A percentile compares a stretch with the other conserved stretches of the same genome.
Conservation (phyloP, 2,113 vertebrate species). For the Vulpes ferrilata region DNA sequence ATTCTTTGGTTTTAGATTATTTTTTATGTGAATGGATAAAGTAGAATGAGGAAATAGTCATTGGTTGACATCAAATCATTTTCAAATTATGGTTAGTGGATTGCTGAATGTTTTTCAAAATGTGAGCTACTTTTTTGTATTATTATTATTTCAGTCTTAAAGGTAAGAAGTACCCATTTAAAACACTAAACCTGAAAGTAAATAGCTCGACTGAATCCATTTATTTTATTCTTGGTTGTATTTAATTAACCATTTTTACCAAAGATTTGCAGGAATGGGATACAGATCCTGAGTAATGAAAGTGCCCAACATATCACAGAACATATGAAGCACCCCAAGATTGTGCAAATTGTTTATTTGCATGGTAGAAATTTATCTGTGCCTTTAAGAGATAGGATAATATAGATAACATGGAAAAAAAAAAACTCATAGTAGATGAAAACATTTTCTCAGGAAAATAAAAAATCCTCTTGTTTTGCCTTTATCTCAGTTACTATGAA, state of each 20-base stretch:
- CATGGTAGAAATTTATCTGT: background rate
- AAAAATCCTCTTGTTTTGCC: background rate
- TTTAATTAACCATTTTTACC: background rate
- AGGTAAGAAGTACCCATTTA: background rate
- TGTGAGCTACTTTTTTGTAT: background rate
- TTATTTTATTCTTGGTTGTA: background rate
- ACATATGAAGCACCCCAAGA: background rate
- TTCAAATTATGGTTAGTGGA: background rate
- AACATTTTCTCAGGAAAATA: constrained; percentile 10
- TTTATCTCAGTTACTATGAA: background rate
- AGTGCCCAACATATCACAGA: background rate
- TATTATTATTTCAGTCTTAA: background rate
- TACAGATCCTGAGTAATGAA: background rate
- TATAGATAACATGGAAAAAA: background rate
- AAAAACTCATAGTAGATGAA: background rate
- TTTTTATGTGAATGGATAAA: background rate
- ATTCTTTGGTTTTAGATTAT: background rate
- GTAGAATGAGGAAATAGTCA: background rate
- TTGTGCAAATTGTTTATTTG: background rate
- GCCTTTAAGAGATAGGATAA: background rate
- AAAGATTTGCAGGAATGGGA: background rate
- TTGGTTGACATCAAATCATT: background rate
- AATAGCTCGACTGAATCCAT: background rate
- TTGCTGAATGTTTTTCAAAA: constrained; percentile 11
- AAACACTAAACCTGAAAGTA: background rate